Evolutionary conservation across 2,888 invertebrate genomes (phyloP).

Genomic region (Microctonus aethiopoides): DNA sequence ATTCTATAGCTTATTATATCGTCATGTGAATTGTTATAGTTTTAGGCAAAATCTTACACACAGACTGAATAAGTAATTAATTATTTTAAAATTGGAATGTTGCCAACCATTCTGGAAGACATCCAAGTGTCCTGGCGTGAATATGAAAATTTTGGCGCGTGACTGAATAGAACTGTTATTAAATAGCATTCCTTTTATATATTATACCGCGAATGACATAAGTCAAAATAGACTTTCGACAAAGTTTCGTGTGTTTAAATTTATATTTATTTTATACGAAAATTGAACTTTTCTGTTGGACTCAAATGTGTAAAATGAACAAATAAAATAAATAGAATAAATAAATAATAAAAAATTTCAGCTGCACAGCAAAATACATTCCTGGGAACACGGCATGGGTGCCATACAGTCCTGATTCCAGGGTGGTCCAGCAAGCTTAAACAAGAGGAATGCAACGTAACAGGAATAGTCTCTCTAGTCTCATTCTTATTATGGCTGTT

Average conservation of each 20-base stretch:
- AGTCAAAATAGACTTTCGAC: slow-evolving; percentile 13
- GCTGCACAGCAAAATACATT: slow-evolving; percentile 8
- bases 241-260: slow-evolving; percentile 3
- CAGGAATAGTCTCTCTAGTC: slow-evolving; percentile 64
- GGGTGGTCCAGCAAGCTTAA: slow-evolving; percentile 65
- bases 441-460: slow-evolving; percentile 65
- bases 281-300: too few relatives aligned
- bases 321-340: too few relatives aligned
- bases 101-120: slow-evolving; percentile 46
- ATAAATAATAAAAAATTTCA: background rate
- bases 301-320: slow-evolving; percentile 10
- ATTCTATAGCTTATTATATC: slow-evolving; percentile 19
- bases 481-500: slow-evolving; percentile 55
- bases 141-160: slow-evolving; percentile 29
- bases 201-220: background rate
- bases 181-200: slow-evolving; percentile 35
- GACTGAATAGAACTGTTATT: slow-evolving; percentile 35
- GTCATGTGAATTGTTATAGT: slow-evolving; percentile 32
- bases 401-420: slow-evolving; percentile 55
- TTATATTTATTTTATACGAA: too few relatives aligned
- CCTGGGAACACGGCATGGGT: slow-evolving; percentile 57
- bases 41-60: slow-evolving; percentile 27
- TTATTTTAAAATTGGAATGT: slow-evolving; percentile 45
- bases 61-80: slow-evolving; percentile 46
- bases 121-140: slow-evolving; percentile 42